Evolutionary conservation across 2,797 vertebrate species (phyloP), one percentile per base, ranked within the genome.

Genomic region (Pempheris klunzingeri): DNA sequence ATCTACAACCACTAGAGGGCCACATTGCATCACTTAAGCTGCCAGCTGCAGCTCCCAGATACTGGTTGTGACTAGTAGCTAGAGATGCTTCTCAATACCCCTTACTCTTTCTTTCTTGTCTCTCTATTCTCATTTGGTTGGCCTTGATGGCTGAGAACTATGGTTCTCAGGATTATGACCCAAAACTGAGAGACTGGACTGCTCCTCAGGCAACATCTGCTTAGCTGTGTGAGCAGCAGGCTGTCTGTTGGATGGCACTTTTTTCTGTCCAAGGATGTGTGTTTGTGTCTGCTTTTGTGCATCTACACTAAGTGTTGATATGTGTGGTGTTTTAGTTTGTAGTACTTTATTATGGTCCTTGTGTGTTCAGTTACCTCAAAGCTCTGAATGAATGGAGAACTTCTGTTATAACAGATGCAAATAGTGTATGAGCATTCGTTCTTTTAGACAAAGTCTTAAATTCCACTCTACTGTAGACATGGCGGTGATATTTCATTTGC

Each of bases 1-100:
- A 43, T 5, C 6, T 68, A 4, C 17, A 57, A 49, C 93, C 94
- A 93, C 92, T 89, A 95, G 94, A 91, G 87, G 93, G 92, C 89
- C 63, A 60, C 80, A 89, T 65, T 7, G 11, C 72, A 77, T 65
- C 64, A 74, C 41, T 55, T 18, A 75, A 81, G 50, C 49, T 39
- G 32, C 15, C 13, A 54, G 14, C 49, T 6, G 2, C 34, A 39
- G 66, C 32, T 14, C 7, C 43, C 7, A 50, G 39, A 18, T 41
- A 17, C 68, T 77, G 38, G 13, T n/a, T 11, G 46, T 38, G 39
- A 36, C 32, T 9, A 5, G 18, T 68, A 41, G 50, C 22, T n/a
- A 24, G 7, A 50, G 70, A 59, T 63, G 30, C 54, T 36, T 50
- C 38, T 38, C 53, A 70, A 54, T 50, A 30, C 18, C 2, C 62